Conservation (phyloP, 2,888 invertebrate genomes). For the Stegana nigrithorax region DNA sequence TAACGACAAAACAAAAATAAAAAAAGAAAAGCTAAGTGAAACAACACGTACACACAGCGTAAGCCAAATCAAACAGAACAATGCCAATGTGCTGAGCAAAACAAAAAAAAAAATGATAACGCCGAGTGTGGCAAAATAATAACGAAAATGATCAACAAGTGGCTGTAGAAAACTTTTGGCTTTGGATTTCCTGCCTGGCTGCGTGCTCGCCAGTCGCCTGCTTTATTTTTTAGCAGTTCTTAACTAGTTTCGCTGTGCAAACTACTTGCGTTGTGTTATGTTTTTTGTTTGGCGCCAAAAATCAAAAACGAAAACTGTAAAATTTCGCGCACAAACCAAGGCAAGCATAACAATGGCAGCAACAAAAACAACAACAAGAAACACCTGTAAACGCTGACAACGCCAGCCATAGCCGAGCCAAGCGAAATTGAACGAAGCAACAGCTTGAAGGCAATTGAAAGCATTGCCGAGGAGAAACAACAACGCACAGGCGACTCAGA, state of each 20-base stretch:
- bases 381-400: conserved; percentile 49
- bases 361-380: conserved; percentile 34
- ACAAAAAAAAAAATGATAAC: too few species aligned
- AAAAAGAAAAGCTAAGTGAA: not conserved
- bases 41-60: not conserved
- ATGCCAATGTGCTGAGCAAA: too few species aligned
- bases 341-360: too few species aligned
- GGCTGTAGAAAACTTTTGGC: not conserved
- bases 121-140: too few species aligned
- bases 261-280: too few species aligned
- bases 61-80: too few species aligned
- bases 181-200: too few species aligned
- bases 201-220: not conserved
- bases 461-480: not conserved
- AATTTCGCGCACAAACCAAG: too few species aligned
- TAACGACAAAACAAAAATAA: not conserved
- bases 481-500: conserved; percentile 7
- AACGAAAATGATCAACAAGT: conserved; percentile 14
- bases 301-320: not conserved
- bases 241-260: not conserved
- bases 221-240: not conserved
- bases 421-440: conserved; percentile 26
- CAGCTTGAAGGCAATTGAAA: conserved; percentile 25
- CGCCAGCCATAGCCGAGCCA: conserved; percentile 11
- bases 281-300: conserved; percentile 16